phyloP scores from a whole-genome alignment of 2,888 invertebrate genomes.

The Doris montereyensis region DNA sequence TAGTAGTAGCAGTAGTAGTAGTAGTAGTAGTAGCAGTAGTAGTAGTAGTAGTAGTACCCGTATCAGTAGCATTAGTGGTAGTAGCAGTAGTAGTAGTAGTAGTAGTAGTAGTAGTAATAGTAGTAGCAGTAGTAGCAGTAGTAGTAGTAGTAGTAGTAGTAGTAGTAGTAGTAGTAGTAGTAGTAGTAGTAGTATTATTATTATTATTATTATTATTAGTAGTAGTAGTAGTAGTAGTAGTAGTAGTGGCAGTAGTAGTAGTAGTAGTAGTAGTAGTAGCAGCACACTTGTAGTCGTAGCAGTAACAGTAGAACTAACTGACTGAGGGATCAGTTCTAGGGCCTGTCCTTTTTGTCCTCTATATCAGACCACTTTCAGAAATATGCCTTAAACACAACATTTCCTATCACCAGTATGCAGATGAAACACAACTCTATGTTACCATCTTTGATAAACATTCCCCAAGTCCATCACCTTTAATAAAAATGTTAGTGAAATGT shows the following conservation, averaged over 20 bases:
- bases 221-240: constrained; percentile 29
- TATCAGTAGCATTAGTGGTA: constrained; percentile 20
- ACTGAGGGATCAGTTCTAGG: no score
- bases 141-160: constrained; percentile 4
- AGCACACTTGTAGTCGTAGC: constrained; percentile 21
- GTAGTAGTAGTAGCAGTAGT: not conserved
- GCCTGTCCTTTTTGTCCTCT: no score
- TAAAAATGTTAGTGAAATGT: no score
- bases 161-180: constrained; percentile 24
- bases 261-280: constrained; percentile 21
- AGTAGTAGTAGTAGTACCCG: not conserved
- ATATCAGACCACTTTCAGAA: no score
- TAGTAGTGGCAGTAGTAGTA: constrained; percentile 16
- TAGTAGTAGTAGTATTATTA: constrained; percentile 29
- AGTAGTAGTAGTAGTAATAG: constrained; percentile 27
- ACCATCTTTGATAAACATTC: no score
- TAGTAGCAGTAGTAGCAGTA: constrained; percentile 12
- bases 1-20: not conserved
- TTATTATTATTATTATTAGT: constrained; percentile 23
- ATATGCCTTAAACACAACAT: no score
- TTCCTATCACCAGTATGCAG: no score
- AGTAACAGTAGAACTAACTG: not conserved
- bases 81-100: constrained; percentile 29
- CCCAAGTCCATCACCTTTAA: no score
- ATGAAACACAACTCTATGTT: no score